Conservation (phyloP, 2,888 invertebrate genomes). For the Phyto melanocephala region DNA sequence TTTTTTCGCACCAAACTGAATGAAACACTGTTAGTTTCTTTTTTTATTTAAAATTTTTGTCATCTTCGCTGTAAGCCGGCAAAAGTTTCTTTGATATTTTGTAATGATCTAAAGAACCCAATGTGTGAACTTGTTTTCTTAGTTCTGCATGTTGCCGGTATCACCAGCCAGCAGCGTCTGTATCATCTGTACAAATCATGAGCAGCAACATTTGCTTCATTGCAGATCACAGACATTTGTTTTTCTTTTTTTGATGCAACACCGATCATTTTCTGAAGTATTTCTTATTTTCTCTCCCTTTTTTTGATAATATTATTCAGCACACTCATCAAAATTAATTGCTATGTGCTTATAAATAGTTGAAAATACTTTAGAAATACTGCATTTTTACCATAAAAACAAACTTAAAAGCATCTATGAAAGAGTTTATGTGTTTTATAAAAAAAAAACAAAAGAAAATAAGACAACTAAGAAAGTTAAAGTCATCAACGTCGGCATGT, state of each 20-base stretch:
- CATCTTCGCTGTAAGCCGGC: slow-evolving; percentile 35
- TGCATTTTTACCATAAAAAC: neutral
- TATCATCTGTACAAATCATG: neutral
- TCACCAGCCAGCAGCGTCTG: neutral
- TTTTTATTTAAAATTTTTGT: neutral
- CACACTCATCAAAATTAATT: slow-evolving; percentile 63
- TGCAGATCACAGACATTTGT: slow-evolving; percentile 51
- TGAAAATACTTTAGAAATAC: slow-evolving; percentile 37
- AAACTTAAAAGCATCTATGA: slow-evolving; percentile 18
- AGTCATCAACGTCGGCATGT: no score
- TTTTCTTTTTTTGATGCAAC: slow-evolving; percentile 43
- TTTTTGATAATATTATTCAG: slow-evolving; percentile 18
- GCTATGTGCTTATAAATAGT: slow-evolving; percentile 57
- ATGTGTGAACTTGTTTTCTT: slow-evolving; percentile 64
- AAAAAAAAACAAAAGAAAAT: neutral
- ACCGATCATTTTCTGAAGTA: slow-evolving; percentile 42
- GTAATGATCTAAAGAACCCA: slow-evolving; percentile 64
- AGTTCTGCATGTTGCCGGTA: slow-evolving; percentile 45
- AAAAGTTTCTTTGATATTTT: slow-evolving; percentile 63
- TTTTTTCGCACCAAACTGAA: neutral
- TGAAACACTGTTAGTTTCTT: neutral
- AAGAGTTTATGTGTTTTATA: neutral
- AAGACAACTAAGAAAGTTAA: no score
- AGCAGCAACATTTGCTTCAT: slow-evolving; percentile 33
- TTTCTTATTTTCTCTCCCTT: neutral